Evolutionary conservation across 2,797 vertebrate species (phyloP).

Genomic region (Tenualosa thibaudeaui): DNA sequence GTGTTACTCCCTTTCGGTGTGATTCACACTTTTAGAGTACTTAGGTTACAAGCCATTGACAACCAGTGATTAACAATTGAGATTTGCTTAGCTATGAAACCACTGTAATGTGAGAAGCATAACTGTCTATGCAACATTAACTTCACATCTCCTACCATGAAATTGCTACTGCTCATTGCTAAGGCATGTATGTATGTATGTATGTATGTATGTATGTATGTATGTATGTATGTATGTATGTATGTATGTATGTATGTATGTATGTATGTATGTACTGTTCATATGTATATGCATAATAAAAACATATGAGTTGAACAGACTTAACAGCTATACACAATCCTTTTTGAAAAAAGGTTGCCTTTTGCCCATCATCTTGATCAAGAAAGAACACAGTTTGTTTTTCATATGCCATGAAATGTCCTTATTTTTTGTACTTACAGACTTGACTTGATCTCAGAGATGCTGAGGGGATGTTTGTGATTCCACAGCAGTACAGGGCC

Average conservation of each 20-base stretch:
- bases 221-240: no score
- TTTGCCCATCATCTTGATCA: background rate
- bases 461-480: background rate
- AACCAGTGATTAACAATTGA: background rate
- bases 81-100: background rate
- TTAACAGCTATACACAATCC: no score
- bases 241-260: no score
- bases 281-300: no score
- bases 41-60: background rate
- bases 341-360: background rate
- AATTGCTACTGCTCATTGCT: background rate
- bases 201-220: no score
- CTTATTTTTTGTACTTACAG: slow-evolving; percentile 34
- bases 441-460: slow-evolving; percentile 50
- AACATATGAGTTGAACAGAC: no score
- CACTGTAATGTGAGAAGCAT: background rate
- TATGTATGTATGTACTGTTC: no score
- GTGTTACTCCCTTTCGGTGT: background rate
- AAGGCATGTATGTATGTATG: background rate
- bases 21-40: background rate
- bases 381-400: background rate
- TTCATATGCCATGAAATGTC: background rate
- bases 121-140: background rate
- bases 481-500: slow-evolving; percentile 15
- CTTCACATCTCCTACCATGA: background rate